These are phyloP conservation scores for Hystrix brachyura DNA, from an alignment of 2,113 vertebrate species.

Conservation along the genomic window DNA sequence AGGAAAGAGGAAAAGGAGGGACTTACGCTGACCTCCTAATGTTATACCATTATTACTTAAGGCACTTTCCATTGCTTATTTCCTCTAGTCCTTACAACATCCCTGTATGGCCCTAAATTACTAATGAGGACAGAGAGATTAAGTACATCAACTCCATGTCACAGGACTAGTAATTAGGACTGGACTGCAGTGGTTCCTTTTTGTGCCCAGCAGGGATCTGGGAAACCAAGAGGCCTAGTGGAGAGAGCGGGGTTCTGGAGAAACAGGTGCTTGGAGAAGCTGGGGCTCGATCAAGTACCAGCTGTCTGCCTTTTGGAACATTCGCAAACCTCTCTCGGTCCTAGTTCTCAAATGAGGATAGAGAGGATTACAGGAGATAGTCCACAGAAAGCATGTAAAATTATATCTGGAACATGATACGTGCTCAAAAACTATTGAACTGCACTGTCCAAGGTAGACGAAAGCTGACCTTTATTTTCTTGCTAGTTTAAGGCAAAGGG, in stretches of 20 bases:
- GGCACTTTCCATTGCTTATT: neutral
- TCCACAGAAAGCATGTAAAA: neutral
- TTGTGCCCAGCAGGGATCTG: neutral
- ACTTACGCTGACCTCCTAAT: accelerated
- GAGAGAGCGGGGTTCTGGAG: neutral
- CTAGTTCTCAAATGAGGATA: neutral
- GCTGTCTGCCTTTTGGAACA: neutral
- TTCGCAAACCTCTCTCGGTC: neutral
- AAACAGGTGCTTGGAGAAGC: neutral
- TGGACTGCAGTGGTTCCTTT: neutral
- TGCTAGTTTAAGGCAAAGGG: neutral
- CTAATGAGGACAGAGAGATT: neutral
- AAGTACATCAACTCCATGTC: neutral
- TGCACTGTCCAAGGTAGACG: neutral
- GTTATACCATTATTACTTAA: neutral
- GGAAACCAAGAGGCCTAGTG: neutral
- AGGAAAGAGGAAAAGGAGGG: neutral
- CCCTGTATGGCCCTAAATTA: neutral
- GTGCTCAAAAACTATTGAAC: neutral
- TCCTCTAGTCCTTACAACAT: neutral
- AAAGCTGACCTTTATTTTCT: neutral
- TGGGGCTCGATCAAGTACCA: neutral
- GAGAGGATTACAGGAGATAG: neutral
- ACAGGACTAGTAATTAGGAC: neutral
- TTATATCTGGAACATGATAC: neutral